Conservation (phyloP, 1,140 invertebrate genomes). For the Drosophila carrolli region DNA sequence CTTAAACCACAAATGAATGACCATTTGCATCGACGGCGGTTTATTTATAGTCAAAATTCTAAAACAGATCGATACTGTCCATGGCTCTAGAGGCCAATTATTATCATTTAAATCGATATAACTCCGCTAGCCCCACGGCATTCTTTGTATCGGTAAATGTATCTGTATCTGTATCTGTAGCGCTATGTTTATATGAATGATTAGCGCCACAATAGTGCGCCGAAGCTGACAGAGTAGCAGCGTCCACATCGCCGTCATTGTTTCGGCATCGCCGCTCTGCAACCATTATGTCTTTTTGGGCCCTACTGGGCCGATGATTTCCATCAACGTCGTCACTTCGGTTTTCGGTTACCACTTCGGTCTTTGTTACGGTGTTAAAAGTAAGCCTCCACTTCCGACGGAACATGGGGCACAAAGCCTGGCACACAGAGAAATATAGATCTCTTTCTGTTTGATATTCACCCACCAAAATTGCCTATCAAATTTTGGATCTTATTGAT, state of each 20-base stretch:
- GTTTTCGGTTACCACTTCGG: constrained; percentile 17
- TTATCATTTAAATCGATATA: constrained; percentile 81
- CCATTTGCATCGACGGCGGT: constrained; percentile 48
- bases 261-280: constrained; percentile 23
- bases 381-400: constrained; percentile 46
- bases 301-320: constrained; percentile 44
- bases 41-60: constrained; percentile 82
- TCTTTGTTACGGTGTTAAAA: constrained; percentile 44
- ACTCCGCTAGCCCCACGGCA: constrained; percentile 46
- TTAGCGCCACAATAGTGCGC: constrained; percentile 50
- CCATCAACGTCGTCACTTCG: constrained; percentile 63
- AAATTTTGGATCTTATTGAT: not conserved
- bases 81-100: constrained; percentile 79
- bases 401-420: constrained; percentile 9
- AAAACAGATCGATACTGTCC: constrained; percentile 64
- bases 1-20: constrained; percentile 71
- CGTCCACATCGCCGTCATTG: constrained; percentile 21
- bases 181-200: constrained; percentile 61
- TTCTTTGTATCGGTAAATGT: constrained; percentile 50
- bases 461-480: not conserved
- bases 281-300: constrained; percentile 40
- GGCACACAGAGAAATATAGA: constrained; percentile 2
- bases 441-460: not conserved
- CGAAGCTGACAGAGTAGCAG: constrained; percentile 18
- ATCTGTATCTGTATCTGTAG: constrained; percentile 30